A percentile compares a stretch with the other conserved stretches of the same genome.
Evolutionary conservation across 2,797 vertebrate genomes (phyloP).

Genomic region (Choloepus didactylus): DNA sequence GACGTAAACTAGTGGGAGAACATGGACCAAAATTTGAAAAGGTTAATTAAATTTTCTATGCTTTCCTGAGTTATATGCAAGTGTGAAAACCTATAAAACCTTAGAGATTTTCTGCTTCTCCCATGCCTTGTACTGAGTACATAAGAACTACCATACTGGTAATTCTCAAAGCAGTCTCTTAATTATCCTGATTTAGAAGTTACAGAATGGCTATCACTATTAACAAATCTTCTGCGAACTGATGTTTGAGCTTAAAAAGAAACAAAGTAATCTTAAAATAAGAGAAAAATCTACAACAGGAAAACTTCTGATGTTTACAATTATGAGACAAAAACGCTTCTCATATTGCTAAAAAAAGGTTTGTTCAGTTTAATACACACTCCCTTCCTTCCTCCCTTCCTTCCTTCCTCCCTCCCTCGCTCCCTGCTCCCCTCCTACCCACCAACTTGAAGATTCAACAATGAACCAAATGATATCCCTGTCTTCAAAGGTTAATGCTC

Average conservation of each 20-base stretch:
- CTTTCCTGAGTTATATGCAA: neutral
- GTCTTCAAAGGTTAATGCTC: neutral
- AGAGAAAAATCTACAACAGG: neutral
- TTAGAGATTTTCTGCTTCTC: neutral
- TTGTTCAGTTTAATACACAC: neutral
- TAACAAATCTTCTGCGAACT: neutral
- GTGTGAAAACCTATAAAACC: neutral
- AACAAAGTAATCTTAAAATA: neutral
- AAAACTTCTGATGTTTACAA: neutral
- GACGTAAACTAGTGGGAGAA: conserved; percentile 2
- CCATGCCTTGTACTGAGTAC: neutral
- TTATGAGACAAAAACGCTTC: neutral
- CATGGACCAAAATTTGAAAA: neutral
- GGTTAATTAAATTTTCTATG: neutral
- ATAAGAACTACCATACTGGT: neutral
- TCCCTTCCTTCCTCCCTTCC: neutral
- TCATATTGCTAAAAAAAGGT: neutral
- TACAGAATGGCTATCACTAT: neutral
- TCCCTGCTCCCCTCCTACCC: no score
- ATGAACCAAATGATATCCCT: neutral
- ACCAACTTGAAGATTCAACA: neutral
- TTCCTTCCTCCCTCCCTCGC: neutral
- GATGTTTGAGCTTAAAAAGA: conserved; percentile 19
- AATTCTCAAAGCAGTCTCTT: conserved; percentile 34
- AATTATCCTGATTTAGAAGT: conserved; percentile 2